Evolutionary conservation across 1,140 invertebrate genomes (phyloP), one percentile per base, ranked within the genome.

Genomic region (Cydia pomonella): DNA sequence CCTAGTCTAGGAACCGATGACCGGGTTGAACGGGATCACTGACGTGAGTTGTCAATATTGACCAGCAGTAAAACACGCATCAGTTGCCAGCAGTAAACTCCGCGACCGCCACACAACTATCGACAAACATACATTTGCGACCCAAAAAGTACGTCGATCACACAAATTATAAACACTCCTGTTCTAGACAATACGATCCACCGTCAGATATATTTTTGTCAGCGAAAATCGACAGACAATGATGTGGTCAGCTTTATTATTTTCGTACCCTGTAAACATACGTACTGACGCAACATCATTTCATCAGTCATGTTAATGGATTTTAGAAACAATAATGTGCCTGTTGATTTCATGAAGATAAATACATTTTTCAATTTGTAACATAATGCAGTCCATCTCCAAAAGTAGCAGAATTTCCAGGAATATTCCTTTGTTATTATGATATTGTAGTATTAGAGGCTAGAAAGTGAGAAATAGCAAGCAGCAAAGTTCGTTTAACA

Each of bases 211-310:
- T 69, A 69, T 69, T 69, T 69, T 69, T 69, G 73, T 75, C 64
- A 69, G 73, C 75, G 77, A 77, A 75, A 73, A 76, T 72, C 44
- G 59, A 41, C 79, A 78, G 75, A 79, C 73, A 66, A 82, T 84
- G 86, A 87, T 86, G 83, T 83, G 84, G 84, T 86, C 72, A 75
- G 75, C 44, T 81, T 80, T 80, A 85, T 80, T 87, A 81, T 84
- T 85, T 84, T 77, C 79, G 76, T 78, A 77, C 73, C 77, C 66
- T 77, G 80, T 83, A 84, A 86, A 84, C 77, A 80, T 33, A 18
- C 64, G n/a, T 69, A 69, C 44, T 83, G 81, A 84, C 83, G 84
- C 77, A 80, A 66, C 44, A 33, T 76, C 66, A 74, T 73, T 75
- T 69, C 64, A 69, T 5, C 12, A 66, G 63, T 13, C 27, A 9